Evolutionary conservation across 2,113 vertebrate genomes (phyloP), one percentile per base, ranked within the genome.

Genomic region (Irena cyanogastra): DNA sequence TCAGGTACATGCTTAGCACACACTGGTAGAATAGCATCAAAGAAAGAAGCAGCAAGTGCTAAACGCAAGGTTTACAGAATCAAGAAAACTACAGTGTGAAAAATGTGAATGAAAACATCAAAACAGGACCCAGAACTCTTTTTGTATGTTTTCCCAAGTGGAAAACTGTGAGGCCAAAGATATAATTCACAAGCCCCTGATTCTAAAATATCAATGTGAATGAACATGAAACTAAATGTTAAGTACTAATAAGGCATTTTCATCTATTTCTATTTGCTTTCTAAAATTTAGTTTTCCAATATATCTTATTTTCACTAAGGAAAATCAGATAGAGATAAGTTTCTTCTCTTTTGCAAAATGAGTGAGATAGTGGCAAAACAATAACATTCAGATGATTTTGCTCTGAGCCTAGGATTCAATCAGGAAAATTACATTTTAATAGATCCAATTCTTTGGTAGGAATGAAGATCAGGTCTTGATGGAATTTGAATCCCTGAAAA

Each of bases 341-440:
- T 81, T 35, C 45, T 71, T 82, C 52, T 63, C 59, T 86, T 66
- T 47, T 23, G 54, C 27, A 76, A 84, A 84, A 63, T 82, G 19
- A 21, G 12, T 26, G 27, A 69, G 33, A 49, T 54, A 87, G 18
- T 31, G 28, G 16, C 41, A 89, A 85, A 89, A 76, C 37, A 87
- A 35, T 54, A 86, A 37, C 39, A 68, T 68, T 83, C 47, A 80
- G 66, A 79, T 72, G 56, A 20, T 86, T 87, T 77, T 89, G 17
- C 54, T 60, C 45, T 27, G 31, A 72, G 53, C 28, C 44, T 57
- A 85, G 53, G 20, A 78, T 76, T 59, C 45, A 96, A 22, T 80
- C 59, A 97, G 69, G 82, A 90, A 93, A 95, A 89, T 16, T 65
- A 0, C 35, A 74, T 78, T 83, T 91, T 82, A 95, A 85, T 49